Conservation (phyloP, 2,113 vertebrate genomes). For the Accipiter virgatus region DNA sequence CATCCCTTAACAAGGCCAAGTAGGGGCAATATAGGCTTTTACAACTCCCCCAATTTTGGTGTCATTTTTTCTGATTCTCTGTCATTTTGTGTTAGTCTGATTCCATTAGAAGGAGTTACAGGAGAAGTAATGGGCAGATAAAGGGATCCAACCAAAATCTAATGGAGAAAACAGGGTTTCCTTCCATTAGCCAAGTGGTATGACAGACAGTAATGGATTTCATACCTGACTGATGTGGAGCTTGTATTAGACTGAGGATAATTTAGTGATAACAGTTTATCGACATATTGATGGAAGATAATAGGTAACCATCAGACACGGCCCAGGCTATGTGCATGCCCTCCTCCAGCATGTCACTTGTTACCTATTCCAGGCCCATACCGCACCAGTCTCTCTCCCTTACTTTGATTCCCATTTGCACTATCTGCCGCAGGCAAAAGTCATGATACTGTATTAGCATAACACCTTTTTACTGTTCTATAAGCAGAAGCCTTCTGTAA, state of each 20-base stretch:
- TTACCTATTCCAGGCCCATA: not conserved
- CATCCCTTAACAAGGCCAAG: not conserved
- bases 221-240: slow-evolving; percentile 76
- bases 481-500: not conserved
- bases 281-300: slow-evolving; percentile 73
- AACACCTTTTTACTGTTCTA: not conserved
- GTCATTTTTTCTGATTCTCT: slow-evolving; percentile 37
- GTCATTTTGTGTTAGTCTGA: slow-evolving; percentile 45
- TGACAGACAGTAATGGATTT: slow-evolving; percentile 88
- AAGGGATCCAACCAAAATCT: slow-evolving; percentile 70
- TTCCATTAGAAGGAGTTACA: slow-evolving; percentile 61
- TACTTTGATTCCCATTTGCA: not conserved
- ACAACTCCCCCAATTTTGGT: not conserved
- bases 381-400: not conserved
- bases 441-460: not conserved
- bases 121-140: slow-evolving; percentile 66
- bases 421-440: not conserved
- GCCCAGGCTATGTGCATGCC: not conserved
- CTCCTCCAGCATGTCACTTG: not conserved
- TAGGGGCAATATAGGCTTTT: not conserved
- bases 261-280: slow-evolving; percentile 86
- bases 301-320: slow-evolving; percentile 71
- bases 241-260: slow-evolving; percentile 77
- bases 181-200: slow-evolving; percentile 72
- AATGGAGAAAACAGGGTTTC: slow-evolving; percentile 68